A percentile compares a stretch with the other conserved stretches of the same genome.
phyloP scores from a whole-genome alignment of 2,113 vertebrate species.

The Connochaetes taurinus region DNA sequence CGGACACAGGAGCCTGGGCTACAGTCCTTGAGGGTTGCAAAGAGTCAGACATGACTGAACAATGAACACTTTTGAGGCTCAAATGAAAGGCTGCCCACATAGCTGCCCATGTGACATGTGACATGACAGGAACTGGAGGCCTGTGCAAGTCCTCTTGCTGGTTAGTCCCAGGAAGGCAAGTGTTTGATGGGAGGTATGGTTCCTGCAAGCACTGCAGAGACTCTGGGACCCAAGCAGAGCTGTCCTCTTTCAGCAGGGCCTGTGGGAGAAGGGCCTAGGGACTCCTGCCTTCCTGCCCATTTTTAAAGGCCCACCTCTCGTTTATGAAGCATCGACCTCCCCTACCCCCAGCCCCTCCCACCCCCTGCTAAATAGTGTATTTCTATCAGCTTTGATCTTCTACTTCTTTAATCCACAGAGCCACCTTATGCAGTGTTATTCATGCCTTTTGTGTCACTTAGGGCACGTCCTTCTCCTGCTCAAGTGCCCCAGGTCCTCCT shows the following conservation, averaged over 20 bases:
- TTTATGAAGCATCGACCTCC: not conserved
- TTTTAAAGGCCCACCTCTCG: not conserved
- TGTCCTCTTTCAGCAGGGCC: not conserved
- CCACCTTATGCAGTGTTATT: not conserved
- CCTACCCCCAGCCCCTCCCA: fast-evolving
- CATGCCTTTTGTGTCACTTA: not conserved
- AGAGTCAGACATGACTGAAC: not conserved
- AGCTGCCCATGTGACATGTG: not conserved
- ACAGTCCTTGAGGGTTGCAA: not conserved
- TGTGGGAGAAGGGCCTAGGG: not conserved
- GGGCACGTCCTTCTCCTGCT: not conserved
- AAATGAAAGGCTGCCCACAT: not conserved
- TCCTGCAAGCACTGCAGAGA: not conserved
- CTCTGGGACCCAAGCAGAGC: not conserved
- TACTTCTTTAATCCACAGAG: not conserved
- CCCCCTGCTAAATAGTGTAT: fast-evolving
- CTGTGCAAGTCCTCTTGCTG: not conserved
- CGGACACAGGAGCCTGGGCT: not conserved
- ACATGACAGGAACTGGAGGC: not conserved
- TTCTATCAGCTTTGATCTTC: not conserved
- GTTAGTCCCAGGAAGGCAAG: not conserved
- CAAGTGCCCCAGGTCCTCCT: not conserved
- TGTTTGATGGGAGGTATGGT: not conserved
- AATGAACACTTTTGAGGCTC: not conserved
- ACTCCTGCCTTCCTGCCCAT: not conserved